A percentile compares a stretch with the other conserved stretches of the same genome.
These are phyloP conservation scores for Parambassis ranga DNA, from an alignment of 2,797 vertebrate genomes.

Conservation along the genomic window DNA sequence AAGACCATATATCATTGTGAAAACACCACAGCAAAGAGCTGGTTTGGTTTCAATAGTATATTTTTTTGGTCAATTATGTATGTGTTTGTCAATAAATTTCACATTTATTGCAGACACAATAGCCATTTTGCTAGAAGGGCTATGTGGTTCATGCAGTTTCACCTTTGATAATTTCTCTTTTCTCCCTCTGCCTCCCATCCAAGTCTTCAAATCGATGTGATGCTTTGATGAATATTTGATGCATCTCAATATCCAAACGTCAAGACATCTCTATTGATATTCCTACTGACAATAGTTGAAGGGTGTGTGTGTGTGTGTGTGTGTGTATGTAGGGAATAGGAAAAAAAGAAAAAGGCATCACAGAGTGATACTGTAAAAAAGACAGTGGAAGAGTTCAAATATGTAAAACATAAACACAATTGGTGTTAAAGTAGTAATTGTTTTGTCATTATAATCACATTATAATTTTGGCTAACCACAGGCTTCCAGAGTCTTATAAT, in stretches of 20 bases:
- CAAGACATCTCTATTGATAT: constrained; percentile 40
- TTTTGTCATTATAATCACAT: no score
- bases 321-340: not conserved
- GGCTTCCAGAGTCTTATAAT: constrained; percentile 4
- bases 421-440: no score
- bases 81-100: constrained; percentile 5
- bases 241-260: constrained; percentile 48
- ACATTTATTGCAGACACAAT: not conserved
- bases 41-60: not conserved
- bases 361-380: not conserved
- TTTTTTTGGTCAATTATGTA: constrained; percentile 13
- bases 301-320: not conserved
- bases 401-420: not conserved
- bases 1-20: constrained; percentile 16
- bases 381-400: not conserved
- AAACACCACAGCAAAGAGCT: not conserved
- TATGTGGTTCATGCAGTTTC: not conserved
- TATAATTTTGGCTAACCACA: not conserved
- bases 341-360: not conserved
- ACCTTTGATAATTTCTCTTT: constrained; percentile 1
- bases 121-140: constrained; percentile 7
- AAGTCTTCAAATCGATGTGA: constrained; percentile 24
- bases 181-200: not conserved
- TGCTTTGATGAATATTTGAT: constrained; percentile 70
- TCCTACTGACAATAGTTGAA: constrained; percentile 30